phyloP scores from a whole-genome alignment of 2,113 vertebrate species.

The Leptobrachium ailaonicum region DNA sequence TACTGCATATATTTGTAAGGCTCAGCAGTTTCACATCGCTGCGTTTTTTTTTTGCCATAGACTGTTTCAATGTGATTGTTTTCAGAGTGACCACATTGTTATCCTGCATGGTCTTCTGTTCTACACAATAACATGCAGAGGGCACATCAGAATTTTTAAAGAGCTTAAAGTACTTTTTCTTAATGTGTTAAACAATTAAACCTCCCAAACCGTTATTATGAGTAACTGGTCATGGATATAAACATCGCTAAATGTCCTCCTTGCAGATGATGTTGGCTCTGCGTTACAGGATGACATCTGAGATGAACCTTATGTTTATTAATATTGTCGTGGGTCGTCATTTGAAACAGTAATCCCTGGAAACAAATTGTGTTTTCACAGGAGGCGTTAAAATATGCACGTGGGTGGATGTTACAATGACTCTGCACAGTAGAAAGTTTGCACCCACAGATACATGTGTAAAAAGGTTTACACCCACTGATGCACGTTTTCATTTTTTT shows the following conservation, averaged over 20 bases:
- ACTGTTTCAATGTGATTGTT: too few relatives aligned
- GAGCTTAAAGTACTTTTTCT: too few relatives aligned
- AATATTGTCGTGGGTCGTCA: background rate
- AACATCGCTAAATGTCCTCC: background rate
- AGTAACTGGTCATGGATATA: too few relatives aligned
- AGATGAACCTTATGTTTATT: background rate
- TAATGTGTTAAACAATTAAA: too few relatives aligned
- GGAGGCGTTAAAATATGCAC: slow-evolving; percentile 6
- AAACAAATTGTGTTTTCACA: background rate
- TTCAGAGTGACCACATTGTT: too few relatives aligned
- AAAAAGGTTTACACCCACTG: background rate
- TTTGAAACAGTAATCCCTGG: background rate
- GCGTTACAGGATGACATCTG: background rate
- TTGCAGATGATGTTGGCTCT: background rate
- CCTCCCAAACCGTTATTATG: too few relatives aligned
- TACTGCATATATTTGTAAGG: too few relatives aligned
- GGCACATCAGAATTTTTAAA: too few relatives aligned
- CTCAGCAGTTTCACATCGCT: too few relatives aligned
- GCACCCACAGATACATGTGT: background rate
- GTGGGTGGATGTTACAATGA: slow-evolving; percentile 5
- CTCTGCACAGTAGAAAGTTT: background rate
- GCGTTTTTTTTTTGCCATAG: too few relatives aligned
- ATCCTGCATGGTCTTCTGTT: too few relatives aligned
- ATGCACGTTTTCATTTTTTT: background rate
- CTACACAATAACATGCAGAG: too few relatives aligned